Base-by-base conservation (phyloP, 2,797 vertebrate genomes). In the Paramormyrops hopkinsi region DNA sequence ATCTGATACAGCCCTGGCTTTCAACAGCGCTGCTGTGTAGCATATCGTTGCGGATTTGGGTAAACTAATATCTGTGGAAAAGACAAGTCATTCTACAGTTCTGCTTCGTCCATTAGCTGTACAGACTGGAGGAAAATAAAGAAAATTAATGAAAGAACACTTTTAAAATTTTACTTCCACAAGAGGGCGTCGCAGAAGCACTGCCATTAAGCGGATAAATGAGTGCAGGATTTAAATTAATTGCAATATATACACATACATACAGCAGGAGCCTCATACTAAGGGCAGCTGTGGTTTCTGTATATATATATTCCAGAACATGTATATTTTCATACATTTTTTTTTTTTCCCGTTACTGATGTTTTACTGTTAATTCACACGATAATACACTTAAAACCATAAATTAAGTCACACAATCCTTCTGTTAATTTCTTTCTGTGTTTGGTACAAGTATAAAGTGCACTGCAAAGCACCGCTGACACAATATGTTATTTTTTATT, bases 41-140 rank as follows among this genome's bases (percentile, higher is more conserved):
- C 98, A 99, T 97, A 99, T 99, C 89, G 98, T 99, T 93, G 98
- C 98, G 88, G 98, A 99, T 97, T 99, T 99, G 92, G 98, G 98
- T 97, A 99, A 97, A 93, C 98, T 99, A 95, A 99, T 99, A 97
- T 99, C 98, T 99, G 97, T 94, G 87, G 92, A 92, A 91, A 92
- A 94, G 12, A 76, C 89, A 94, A 92, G 94, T 93, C 90, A 91
- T 11, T 22, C 1, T 25, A 46, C 84, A 29, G 22, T 25, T 69
- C 37, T 44, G 41, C 37, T 44, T 37, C 0, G 29, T 33, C 8
- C 65, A 12, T 33, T 33, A 69, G 29, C 65, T 44, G 6, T 79
- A 82, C 83, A 87, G 29, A 89, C 41, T 50, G 9, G 88, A 14
- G 59, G 62, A 29, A 17, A 7, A 76, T 37, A 51, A 11, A 50